Evolutionary conservation across 2,113 vertebrate genomes (phyloP).

Genomic region (Tragulus kanchil): DNA sequence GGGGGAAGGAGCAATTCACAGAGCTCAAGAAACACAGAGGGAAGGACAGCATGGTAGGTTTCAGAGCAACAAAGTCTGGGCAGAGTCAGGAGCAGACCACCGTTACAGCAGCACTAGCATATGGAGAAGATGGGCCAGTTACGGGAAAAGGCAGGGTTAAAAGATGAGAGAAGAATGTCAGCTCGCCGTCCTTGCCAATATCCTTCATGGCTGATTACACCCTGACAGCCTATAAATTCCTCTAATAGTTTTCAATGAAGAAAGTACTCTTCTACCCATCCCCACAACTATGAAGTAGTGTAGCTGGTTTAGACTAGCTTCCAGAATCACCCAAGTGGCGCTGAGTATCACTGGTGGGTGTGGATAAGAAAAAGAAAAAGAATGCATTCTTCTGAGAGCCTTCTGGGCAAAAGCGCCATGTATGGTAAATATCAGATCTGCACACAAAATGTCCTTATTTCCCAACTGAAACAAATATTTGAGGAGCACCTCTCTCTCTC

Average conservation of each 20-base stretch:
- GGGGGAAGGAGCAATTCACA: background rate
- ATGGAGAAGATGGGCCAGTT: background rate
- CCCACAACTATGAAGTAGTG: constrained; percentile 14
- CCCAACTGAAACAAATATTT: constrained; percentile 32
- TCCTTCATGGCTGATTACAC: constrained; percentile 64
- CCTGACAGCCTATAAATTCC: constrained; percentile 73
- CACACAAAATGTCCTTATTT: background rate
- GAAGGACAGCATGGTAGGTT: background rate
- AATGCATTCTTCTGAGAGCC: constrained; percentile 54
- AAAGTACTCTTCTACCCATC: constrained; percentile 63
- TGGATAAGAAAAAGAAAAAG: constrained; percentile 20
- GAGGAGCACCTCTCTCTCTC: background rate
- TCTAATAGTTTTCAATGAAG: constrained; percentile 65
- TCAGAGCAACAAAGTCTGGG: background rate
- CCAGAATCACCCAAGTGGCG: constrained; percentile 60
- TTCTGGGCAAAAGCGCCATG: constrained; percentile 56
- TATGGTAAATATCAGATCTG: constrained; percentile 48
- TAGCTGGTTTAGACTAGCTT: constrained; percentile 55
- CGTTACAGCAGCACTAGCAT: background rate
- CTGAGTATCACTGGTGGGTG: constrained; percentile 69
- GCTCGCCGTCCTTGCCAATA: constrained; percentile 16
- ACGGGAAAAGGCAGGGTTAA: background rate
- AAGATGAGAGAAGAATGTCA: constrained; percentile 55
- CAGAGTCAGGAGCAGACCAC: background rate
- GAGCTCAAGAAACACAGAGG: background rate